These are phyloP conservation scores for Spongilla lacustris DNA, from an alignment of 37 sponge, comb jelly and placozoan genomes.

Conservation along the genomic window DNA sequence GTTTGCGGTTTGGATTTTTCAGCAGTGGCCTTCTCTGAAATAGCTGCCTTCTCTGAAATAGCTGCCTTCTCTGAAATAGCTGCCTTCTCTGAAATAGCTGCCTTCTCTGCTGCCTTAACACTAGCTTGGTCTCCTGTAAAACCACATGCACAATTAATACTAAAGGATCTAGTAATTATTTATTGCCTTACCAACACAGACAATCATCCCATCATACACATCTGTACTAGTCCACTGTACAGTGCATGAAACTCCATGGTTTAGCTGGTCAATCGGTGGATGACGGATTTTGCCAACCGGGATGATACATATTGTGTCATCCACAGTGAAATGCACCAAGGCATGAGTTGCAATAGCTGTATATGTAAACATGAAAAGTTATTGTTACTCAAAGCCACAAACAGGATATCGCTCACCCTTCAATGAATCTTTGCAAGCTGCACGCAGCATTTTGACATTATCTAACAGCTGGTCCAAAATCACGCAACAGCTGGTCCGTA, in stretches of 20 bases:
- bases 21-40: not conserved
- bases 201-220: too few relatives aligned
- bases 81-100: not conserved
- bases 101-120: not conserved
- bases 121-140: not conserved
- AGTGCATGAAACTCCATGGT: too few relatives aligned
- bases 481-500: not conserved
- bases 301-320: too few relatives aligned
- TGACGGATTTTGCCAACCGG: too few relatives aligned
- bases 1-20: not conserved
- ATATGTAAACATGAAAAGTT: not conserved
- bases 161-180: too few relatives aligned
- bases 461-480: not conserved
- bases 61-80: not conserved
- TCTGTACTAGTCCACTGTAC: too few relatives aligned
- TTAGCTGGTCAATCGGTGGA: too few relatives aligned
- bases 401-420: not conserved
- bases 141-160: not conserved
- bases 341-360: not conserved
- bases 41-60: not conserved
- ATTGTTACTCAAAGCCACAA: not conserved
- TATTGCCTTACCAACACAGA: too few relatives aligned
- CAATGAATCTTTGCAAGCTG: conserved; percentile 1
- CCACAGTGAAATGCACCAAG: not conserved
- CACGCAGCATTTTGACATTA: not conserved